Evolutionary conservation across 2,888 invertebrate species (phyloP).

Genomic region (Tachina lurida): DNA sequence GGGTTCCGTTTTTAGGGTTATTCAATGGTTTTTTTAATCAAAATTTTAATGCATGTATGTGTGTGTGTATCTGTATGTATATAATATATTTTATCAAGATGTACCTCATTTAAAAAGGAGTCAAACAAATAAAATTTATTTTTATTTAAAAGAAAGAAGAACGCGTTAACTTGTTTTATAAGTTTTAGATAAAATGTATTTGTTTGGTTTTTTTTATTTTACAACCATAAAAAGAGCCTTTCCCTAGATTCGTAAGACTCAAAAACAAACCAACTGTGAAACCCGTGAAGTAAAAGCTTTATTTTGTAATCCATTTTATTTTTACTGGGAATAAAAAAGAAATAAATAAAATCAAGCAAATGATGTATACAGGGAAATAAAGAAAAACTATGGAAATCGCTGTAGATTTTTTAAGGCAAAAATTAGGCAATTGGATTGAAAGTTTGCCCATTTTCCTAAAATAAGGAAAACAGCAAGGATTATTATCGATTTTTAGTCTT

Average conservation of each 20-base stretch:
- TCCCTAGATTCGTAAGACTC: no score
- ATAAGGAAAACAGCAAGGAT: not conserved
- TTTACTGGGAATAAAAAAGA: not conserved
- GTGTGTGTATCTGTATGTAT: no score
- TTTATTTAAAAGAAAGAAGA: no score
- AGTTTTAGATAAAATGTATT: not conserved
- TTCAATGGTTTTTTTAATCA: no score
- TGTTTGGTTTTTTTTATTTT: not conserved
- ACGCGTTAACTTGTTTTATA: not conserved
- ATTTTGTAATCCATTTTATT: conserved; percentile 1
- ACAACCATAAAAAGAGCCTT: not conserved
- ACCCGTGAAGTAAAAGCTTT: no score
- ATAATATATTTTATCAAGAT: no score
- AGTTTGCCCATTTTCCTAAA: not conserved
- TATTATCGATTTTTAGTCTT: conserved; percentile 5
- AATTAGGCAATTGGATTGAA: not conserved
- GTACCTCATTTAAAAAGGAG: no score
- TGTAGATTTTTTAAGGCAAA: not conserved
- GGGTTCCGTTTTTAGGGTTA: no score
- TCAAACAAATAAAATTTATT: no score
- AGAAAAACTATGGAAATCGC: not conserved
- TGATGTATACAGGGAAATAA: not conserved
- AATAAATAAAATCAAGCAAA: not conserved
- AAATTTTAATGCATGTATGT: no score
- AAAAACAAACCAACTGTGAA: not conserved